Evolutionary conservation across 2,888 invertebrate genomes (phyloP).

Genomic region (Nymphalis c-album): DNA sequence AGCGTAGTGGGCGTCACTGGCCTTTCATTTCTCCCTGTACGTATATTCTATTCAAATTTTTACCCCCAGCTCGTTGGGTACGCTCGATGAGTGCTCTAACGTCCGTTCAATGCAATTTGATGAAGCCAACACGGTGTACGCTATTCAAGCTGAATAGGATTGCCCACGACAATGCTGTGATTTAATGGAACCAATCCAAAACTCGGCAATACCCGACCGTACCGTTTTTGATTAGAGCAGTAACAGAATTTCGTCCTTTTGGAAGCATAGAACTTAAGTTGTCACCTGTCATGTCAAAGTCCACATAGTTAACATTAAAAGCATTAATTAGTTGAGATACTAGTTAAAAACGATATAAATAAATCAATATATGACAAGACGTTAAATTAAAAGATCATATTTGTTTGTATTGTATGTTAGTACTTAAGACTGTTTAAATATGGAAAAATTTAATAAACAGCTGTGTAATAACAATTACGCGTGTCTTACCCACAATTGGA

Average conservation of each 20-base stretch:
- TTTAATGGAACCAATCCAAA: conserved; percentile 70
- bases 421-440: not conserved
- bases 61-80: conserved; percentile 66
- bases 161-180: conserved; percentile 71
- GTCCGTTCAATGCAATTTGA: conserved; percentile 78
- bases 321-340: not conserved
- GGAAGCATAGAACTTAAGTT: conserved; percentile 1
- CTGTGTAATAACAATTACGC: not conserved
- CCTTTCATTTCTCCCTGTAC: conserved; percentile 57
- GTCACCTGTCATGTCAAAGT: not conserved
- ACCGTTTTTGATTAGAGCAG: conserved; percentile 42
- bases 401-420: not conserved
- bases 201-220: conserved; percentile 49
- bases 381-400: not conserved
- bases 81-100: conserved; percentile 75
- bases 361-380: not conserved
- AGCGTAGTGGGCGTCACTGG: conserved; percentile 55
- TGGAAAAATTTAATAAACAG: not conserved
- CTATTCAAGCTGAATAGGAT: conserved; percentile 72
- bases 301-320: not conserved
- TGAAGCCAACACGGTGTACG: conserved; percentile 69
- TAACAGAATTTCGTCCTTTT: conserved; percentile 29
- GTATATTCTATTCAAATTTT: conserved; percentile 79
- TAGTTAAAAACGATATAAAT: not conserved
- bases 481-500: conserved; percentile 32